phyloP scores from a whole-genome alignment of 2,113 vertebrate genomes.

The Irena cyanogastra region DNA sequence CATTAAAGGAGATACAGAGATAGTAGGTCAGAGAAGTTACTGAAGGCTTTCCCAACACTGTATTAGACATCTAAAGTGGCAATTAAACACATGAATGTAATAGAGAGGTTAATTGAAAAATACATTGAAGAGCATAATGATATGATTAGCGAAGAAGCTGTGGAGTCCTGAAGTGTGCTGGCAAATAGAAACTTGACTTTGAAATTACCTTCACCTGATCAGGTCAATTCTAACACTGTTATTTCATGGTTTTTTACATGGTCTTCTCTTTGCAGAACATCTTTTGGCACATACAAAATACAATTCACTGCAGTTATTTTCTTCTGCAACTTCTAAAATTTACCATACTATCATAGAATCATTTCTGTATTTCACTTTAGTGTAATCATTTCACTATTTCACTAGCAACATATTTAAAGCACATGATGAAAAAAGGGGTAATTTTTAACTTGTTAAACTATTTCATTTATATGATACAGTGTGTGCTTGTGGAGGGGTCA shows the following conservation, averaged over 20 bases:
- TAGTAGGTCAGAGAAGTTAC: background rate
- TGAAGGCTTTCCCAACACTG: background rate
- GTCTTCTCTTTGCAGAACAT: background rate
- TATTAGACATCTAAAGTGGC: background rate
- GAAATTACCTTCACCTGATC: background rate
- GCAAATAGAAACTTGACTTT: background rate
- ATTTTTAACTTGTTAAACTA: background rate
- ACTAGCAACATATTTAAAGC: slow-evolving; percentile 50
- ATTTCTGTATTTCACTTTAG: background rate
- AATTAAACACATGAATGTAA: background rate
- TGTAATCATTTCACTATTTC: background rate
- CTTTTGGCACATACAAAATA: background rate
- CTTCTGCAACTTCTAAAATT: background rate
- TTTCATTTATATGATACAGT: slow-evolving; percentile 51
- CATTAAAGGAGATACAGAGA: background rate
- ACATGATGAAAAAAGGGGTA: background rate
- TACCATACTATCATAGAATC: background rate
- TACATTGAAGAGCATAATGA: background rate
- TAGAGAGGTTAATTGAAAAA: slow-evolving; percentile 11
- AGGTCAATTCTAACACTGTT: background rate
- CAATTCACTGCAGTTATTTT: background rate
- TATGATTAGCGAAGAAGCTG: background rate
- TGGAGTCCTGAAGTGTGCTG: background rate
- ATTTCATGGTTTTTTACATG: background rate
- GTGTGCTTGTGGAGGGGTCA: slow-evolving; percentile 29